phyloP scores from a whole-genome alignment of 2,113 vertebrate species.

The Steatornis caripensis region DNA sequence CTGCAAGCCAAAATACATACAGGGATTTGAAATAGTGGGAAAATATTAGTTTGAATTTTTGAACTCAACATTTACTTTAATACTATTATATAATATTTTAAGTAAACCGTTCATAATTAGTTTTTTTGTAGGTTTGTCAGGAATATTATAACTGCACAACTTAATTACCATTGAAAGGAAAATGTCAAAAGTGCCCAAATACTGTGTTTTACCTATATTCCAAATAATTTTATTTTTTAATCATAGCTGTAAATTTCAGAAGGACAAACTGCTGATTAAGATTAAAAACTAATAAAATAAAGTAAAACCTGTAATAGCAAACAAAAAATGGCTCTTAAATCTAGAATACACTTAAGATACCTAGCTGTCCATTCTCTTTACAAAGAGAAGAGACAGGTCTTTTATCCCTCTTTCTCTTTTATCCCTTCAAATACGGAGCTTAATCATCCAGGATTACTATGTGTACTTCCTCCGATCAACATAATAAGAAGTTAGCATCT shows the following conservation, averaged over 20 bases:
- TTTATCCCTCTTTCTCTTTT: neutral
- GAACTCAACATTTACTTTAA: neutral
- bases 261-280: neutral
- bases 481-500: neutral
- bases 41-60: neutral
- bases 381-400: neutral
- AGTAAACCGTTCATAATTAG: neutral
- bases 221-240: neutral
- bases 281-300: neutral
- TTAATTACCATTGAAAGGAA: neutral
- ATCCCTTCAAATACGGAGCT: neutral
- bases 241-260: neutral
- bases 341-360: neutral
- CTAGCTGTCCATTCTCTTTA: neutral
- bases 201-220: neutral
- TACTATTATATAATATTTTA: neutral
- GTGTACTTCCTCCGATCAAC: neutral
- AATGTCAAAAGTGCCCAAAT: neutral
- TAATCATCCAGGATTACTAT: neutral
- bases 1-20: neutral
- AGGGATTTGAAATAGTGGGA: neutral
- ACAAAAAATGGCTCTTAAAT: neutral
- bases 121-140: neutral
- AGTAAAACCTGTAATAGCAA: neutral
- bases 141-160: neutral